Evolutionary conservation across 1,140 invertebrate genomes (phyloP), one percentile per base, ranked within the genome.

Genomic region (Drosophila kanapiae): DNA sequence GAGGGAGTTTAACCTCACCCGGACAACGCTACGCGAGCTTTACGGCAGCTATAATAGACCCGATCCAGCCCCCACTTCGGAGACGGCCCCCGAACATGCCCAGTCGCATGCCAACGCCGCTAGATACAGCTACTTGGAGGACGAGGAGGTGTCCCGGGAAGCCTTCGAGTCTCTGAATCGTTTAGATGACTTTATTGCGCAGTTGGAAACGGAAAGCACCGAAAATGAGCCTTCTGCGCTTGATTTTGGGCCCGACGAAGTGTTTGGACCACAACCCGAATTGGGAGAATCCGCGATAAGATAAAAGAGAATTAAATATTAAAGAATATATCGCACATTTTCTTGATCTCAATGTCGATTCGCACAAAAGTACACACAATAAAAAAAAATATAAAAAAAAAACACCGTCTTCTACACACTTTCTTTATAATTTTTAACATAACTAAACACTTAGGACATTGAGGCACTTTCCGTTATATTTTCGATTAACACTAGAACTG

Each of bases 1-100:
- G 72, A 63, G 78, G 0, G 86, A 92, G 47, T 82, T 92, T 18
- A 92, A 92, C 63, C 59, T 92, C 40, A 92, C 91, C 0, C 77
- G 80, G 9, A 82, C 80, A 18, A 92, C 91, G 8, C 49, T 92
- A 0, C 80, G 82, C 11, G 91, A 92, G 42, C 54, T 92, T 0
- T 92, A 92, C 47, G 79, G 84, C 18, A 80, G 68, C 38, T 75
- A 79, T 6, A 77, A 71, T 43, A 60, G 72, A 38, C 6, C 18
- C 2, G 81, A 82, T 10, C 61, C 51, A 10, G 53, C 48, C 1
- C 9, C 35, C 33, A 48, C 18, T 56, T 1, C 53, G 9, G 53
- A 18, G 18, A 14, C 13, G n/a, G 40, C 11, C 0, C 4, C 40
- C 5, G 54, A 65, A 9, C 27, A 35, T 2, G 31, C n/a, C 4